phyloP scores from a whole-genome alignment of 2,113 vertebrate species.

The Turdus rufiventris region DNA sequence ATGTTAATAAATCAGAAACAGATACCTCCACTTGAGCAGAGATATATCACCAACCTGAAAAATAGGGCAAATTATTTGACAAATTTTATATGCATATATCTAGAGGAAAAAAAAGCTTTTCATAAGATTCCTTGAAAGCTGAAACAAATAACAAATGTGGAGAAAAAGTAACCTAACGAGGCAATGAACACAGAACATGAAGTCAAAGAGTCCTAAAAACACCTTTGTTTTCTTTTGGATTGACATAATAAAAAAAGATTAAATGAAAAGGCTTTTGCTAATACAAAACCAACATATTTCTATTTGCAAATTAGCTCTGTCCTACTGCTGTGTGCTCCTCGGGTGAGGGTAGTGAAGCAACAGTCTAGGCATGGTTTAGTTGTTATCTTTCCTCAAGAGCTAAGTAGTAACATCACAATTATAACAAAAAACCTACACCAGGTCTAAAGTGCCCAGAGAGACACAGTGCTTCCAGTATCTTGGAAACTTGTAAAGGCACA shows the following conservation, averaged over 20 bases:
- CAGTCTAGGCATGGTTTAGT: background rate
- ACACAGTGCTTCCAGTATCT: rapidly evolving
- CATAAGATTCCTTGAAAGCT: background rate
- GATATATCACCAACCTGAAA: conserved; percentile 76
- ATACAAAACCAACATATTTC: background rate
- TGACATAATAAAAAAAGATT: background rate
- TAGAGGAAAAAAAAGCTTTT: conserved; percentile 27
- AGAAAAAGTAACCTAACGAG: background rate
- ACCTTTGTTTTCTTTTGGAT: background rate
- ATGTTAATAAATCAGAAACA: conserved; percentile 95
- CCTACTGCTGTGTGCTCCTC: background rate
- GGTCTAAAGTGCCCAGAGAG: background rate
- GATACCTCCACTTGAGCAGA: conserved; percentile 77
- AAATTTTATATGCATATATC: conserved; percentile 55
- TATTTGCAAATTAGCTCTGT: background rate
- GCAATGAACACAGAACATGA: background rate
- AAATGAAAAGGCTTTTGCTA: background rate
- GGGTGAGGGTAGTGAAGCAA: background rate
- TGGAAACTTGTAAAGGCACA: background rate
- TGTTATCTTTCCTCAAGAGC: background rate
- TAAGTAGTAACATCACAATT: background rate
- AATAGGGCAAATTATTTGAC: conserved; percentile 75
- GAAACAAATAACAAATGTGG: background rate
- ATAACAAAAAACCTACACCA: background rate
- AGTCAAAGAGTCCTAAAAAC: background rate